These are phyloP conservation scores for Bilobella aurantiaca DNA, from an alignment of 1,140 invertebrate genomes.

Conservation along the genomic window DNA sequence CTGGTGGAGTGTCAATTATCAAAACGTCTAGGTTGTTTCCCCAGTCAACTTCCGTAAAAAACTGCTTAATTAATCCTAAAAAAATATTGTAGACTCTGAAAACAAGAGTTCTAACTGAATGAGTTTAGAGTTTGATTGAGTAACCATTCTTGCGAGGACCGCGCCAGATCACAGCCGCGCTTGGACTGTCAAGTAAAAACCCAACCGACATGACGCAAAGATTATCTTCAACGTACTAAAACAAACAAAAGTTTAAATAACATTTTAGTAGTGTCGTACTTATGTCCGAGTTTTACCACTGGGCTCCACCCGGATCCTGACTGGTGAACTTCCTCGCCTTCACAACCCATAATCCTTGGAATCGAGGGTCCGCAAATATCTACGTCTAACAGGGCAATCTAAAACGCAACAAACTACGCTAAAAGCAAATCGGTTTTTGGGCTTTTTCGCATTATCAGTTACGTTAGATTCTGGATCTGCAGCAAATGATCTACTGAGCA, in stretches of 20 bases:
- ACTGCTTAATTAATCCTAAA: slow-evolving; percentile 81
- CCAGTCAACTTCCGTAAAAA: slow-evolving; percentile 91
- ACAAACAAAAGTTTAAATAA: not conserved
- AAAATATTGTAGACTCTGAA: too few species aligned
- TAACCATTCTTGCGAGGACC: slow-evolving; percentile 87
- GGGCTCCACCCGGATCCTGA: slow-evolving; percentile 95
- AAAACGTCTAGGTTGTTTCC: slow-evolving; percentile 69
- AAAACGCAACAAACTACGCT: slow-evolving; percentile 11
- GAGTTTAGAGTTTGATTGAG: not conserved
- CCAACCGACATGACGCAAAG: slow-evolving; percentile 87
- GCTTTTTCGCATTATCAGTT: slow-evolving; percentile 45
- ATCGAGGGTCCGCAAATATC: slow-evolving; percentile 83
- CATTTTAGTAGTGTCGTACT: not conserved
- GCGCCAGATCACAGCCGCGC: slow-evolving; percentile 88
- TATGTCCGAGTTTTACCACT: slow-evolving; percentile 53
- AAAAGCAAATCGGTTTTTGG: too few species aligned
- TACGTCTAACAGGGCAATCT: slow-evolving; percentile 79
- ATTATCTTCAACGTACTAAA: slow-evolving; percentile 70
- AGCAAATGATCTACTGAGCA: slow-evolving; percentile 71
- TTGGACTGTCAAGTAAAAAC: slow-evolving; percentile 67
- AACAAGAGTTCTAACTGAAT: slow-evolving; percentile 1
- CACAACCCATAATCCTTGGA: slow-evolving; percentile 49
- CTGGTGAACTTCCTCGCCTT: slow-evolving; percentile 69
- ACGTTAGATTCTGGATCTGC: slow-evolving; percentile 56
- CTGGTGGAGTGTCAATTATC: slow-evolving; percentile 86